Evolutionary conservation across 1,140 invertebrate genomes (phyloP).

Genomic region (Macrotrachela quadricornifera): DNA sequence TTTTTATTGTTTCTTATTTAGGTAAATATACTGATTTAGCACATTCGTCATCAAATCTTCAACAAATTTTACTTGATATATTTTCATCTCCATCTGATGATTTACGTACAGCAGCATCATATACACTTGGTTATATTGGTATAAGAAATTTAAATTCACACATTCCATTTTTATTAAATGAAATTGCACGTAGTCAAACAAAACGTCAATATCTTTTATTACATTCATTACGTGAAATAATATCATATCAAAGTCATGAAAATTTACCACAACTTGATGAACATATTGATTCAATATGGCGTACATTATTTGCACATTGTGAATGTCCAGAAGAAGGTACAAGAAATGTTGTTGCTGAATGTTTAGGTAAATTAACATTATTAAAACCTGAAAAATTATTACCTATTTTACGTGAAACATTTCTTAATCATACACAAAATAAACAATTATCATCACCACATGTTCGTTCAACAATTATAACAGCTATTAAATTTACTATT

Average conservation of each 20-base stretch:
- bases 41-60: conserved; percentile 44
- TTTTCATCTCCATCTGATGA: conserved; percentile 40
- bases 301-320: conserved; percentile 61
- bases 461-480: conserved; percentile 84
- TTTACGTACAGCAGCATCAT: conserved; percentile 77
- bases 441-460: conserved; percentile 40
- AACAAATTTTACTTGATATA: conserved; percentile 32
- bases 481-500: conserved; percentile 91
- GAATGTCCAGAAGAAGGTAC: conserved; percentile 86
- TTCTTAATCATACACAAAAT: conserved; percentile 11
- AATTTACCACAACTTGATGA: conserved; percentile 6
- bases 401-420: conserved; percentile 19
- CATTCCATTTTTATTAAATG: conserved; percentile 72
- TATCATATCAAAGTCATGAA: conserved; percentile 7
- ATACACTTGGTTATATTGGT: conserved; percentile 76
- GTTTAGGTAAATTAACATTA: conserved; percentile 83
- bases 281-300: conserved; percentile 13
- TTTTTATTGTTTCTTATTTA: neutral
- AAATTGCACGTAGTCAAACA: conserved; percentile 65
- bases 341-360: conserved; percentile 90
- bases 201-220: conserved; percentile 81
- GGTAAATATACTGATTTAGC: conserved; percentile 41
- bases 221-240: conserved; percentile 85
- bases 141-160: conserved; percentile 80
- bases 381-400: conserved; percentile 53